phyloP scores from a whole-genome alignment of 2,113 vertebrate species.

The Triplophysa dalaica region DNA sequence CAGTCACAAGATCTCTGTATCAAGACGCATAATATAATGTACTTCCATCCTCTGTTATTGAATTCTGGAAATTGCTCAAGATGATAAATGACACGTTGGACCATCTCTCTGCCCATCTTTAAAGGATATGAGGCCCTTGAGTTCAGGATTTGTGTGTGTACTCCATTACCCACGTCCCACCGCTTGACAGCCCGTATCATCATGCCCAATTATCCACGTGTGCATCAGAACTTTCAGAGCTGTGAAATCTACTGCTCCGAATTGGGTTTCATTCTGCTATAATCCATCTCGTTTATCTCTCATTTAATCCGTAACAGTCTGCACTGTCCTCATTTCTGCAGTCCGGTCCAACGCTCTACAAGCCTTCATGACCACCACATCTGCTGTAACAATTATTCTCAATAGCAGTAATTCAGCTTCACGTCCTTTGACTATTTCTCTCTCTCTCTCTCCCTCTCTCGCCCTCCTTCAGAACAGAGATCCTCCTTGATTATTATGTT shows the following conservation, averaged over 20 bases:
- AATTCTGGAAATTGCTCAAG: slow-evolving; percentile 1
- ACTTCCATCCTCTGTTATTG: not conserved
- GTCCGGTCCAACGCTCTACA: slow-evolving; percentile 7
- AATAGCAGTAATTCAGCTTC: slow-evolving; percentile 44
- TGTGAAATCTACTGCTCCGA: slow-evolving; percentile 10
- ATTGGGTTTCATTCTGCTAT: not conserved
- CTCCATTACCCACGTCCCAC: slow-evolving; percentile 35
- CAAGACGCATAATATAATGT: not conserved
- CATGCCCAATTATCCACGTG: slow-evolving; percentile 36
- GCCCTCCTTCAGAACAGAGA: slow-evolving; percentile 7
- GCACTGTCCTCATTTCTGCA: not conserved
- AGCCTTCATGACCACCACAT: slow-evolving; percentile 28
- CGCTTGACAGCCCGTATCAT: slow-evolving; percentile 21
- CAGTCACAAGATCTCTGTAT: not conserved
- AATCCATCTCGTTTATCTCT: slow-evolving; percentile 5
- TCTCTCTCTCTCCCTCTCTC: not conserved
- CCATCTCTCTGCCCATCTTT: not conserved
- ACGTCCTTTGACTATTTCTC: slow-evolving; percentile 7
- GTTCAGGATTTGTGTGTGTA: slow-evolving; percentile 28
- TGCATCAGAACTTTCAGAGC: not conserved
- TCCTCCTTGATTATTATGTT: slow-evolving; percentile 69
- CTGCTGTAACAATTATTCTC: slow-evolving; percentile 48
- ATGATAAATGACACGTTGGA: not conserved
- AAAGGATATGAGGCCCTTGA: slow-evolving; percentile 12
- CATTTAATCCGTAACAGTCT: not conserved